Evolutionary conservation across 2,888 invertebrate genomes (phyloP).

Genomic region (Halictus ligatus): DNA sequence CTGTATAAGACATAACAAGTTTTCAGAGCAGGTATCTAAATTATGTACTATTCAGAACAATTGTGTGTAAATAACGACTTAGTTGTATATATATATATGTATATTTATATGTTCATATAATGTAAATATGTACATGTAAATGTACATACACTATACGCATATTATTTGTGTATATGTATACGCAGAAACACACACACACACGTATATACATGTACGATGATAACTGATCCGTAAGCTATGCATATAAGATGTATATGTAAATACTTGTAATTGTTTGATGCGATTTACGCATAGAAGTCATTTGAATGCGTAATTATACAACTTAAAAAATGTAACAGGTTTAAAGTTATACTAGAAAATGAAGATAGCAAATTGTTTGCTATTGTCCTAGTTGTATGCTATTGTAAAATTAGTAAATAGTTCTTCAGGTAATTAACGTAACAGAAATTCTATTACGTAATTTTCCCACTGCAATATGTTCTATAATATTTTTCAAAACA

Average conservation of each 20-base stretch:
- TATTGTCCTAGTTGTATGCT: conserved; percentile 39
- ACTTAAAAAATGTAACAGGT: conserved; percentile 52
- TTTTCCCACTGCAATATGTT: conserved; percentile 12
- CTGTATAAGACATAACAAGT: conserved; percentile 38
- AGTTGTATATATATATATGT: conserved; percentile 29
- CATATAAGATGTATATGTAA: conserved; percentile 34
- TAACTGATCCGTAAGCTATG: background rate
- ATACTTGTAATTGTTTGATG: conserved; percentile 49
- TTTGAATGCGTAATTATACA: conserved; percentile 44
- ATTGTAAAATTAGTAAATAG: conserved; percentile 26
- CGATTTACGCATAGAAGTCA: conserved; percentile 38
- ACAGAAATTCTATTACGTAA: conserved; percentile 28
- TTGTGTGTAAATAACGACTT: conserved; percentile 52
- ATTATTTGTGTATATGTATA: conserved; percentile 10
- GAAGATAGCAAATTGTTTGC: conserved; percentile 33
- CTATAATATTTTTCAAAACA: background rate
- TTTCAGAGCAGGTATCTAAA: conserved; percentile 27
- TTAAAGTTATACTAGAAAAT: conserved; percentile 40
- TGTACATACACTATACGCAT: background rate
- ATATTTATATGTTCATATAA: conserved; percentile 22
- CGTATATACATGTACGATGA: conserved; percentile 22
- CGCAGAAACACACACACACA: conserved; percentile 14
- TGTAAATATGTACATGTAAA: conserved; percentile 7
- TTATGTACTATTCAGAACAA: conserved; percentile 52
- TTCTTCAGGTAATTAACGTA: conserved; percentile 19